Evolutionary conservation across 2,113 vertebrate species (phyloP), one percentile per base, ranked within the genome.

Genomic region (Barnardius zonarius): DNA sequence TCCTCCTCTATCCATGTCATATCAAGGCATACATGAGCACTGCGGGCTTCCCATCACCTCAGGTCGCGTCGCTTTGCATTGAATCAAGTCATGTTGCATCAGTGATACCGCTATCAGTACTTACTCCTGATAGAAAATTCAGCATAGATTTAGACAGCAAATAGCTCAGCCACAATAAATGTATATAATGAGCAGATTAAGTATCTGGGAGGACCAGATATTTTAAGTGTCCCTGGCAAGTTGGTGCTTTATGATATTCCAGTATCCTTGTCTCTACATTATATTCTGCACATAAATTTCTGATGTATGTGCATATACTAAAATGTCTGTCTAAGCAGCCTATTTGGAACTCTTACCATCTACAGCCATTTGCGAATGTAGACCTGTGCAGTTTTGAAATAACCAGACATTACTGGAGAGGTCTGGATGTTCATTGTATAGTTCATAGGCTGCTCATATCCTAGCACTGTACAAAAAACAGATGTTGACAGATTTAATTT

Each of bases 111-210:
- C 92, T 86, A 91, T 96, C 94, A 91, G 48, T 67, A 33, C 87
- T 95, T 92, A 89, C n/a, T 96, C 89, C 78, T 95, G 91, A 94
- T 90, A 95, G 87, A 70, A 93, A 95, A 96, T 92, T 87, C 96
- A 92, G 83, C 95, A 92, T 94, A 86, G 92, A 95, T 96, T 96
- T 96, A 90, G 97, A 97, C 96, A 97, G 96, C 94, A 96, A 96
- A 85, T 96, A 96, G 83, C 83, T 94, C 91, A 89, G 68, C 64
- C 95, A 95, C 94, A 93, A 95, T 83, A 96, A 97, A 97, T 96
- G 96, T 88, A 94, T 95, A 95, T 97, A 97, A 97, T 97, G 93
- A 97, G 96, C 85, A 74, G 63, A 88, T 75, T 95, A 96, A 93
- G 77, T 86, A 61, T 96, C 90, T 92, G 88, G 89, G 93, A 95